Conservation (phyloP, 53 echinoderm and acorn worm genomes). For the Hippasteria phrygiana region DNA sequence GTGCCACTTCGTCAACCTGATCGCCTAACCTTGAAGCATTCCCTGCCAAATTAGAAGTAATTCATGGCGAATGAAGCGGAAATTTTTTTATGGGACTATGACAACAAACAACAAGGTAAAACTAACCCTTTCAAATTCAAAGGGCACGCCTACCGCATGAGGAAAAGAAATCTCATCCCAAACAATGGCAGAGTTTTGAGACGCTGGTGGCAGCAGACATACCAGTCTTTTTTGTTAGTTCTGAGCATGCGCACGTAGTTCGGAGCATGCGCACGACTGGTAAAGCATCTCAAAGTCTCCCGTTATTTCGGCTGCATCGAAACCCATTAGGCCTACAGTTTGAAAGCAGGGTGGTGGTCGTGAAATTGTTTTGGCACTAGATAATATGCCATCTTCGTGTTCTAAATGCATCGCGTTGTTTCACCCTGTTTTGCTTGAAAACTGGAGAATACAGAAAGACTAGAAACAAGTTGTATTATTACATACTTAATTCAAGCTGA, state of each 20-base stretch:
- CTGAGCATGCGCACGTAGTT: too few species aligned
- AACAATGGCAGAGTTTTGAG: too few species aligned
- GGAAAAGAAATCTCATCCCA: slow-evolving; percentile 2
- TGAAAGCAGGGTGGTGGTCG: neutral
- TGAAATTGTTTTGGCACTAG: neutral
- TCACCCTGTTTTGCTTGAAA: neutral
- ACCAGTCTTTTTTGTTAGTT: too few species aligned
- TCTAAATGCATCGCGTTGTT: neutral
- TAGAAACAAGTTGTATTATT: too few species aligned
- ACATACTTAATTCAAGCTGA: too few species aligned
- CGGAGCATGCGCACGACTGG: too few species aligned
- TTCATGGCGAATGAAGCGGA: slow-evolving; percentile 4
- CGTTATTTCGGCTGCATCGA: neutral
- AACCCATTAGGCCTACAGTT: neutral
- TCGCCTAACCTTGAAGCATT: slow-evolving; percentile 12
- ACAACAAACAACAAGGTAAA: slow-evolving; percentile 8
- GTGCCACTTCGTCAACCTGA: neutral
- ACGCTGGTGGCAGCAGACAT: too few species aligned
- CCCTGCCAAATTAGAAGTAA: neutral
- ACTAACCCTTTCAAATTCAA: neutral
- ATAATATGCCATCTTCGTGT: neutral
- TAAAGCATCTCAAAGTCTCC: neutral
- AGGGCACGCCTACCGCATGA: neutral
- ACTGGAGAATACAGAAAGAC: neutral
- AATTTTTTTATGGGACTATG: slow-evolving; percentile 11